Evolutionary conservation across 30 jellyfish, hydroid and myxozoan genomes (phyloP).

Genomic region (Clytia hemisphaerica): DNA sequence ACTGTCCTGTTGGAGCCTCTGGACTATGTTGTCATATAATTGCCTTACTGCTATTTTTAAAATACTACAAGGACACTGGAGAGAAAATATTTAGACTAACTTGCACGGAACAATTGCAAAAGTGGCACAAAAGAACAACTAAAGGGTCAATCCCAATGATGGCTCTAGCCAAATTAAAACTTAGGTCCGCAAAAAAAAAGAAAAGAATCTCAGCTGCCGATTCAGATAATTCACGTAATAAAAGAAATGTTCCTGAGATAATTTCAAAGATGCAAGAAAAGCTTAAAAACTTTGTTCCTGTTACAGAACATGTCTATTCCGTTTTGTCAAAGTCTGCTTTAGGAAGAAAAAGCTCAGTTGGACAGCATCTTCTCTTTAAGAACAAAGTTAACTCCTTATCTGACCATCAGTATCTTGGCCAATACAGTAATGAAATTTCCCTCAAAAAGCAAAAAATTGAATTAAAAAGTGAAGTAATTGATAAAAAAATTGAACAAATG

Average conservation of each 20-base stretch:
- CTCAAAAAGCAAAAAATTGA: no score
- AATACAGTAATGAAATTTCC: no score
- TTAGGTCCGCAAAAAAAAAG: no score
- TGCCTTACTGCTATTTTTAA: neutral
- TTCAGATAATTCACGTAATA: neutral
- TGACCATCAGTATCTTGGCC: no score
- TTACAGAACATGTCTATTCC: no score
- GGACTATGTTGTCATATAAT: neutral
- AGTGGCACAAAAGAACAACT: neutral
- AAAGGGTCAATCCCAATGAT: slow-evolving; percentile 1
- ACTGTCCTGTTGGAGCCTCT: neutral
- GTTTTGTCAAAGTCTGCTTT: no score
- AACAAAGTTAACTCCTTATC: no score
- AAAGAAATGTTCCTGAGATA: neutral
- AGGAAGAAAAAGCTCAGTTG: no score
- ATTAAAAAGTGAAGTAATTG: no score
- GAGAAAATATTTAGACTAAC: neutral
- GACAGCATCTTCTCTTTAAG: no score
- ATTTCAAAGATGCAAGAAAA: neutral
- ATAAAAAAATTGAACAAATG: no score
- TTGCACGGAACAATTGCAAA: neutral
- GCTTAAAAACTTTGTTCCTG: neutral
- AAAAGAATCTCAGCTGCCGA: neutral
- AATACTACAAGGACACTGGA: neutral
- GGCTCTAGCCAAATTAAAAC: no score